These are phyloP conservation scores for Anhinga anhinga DNA, from an alignment of 2,113 vertebrate species.

Conservation along the genomic window DNA sequence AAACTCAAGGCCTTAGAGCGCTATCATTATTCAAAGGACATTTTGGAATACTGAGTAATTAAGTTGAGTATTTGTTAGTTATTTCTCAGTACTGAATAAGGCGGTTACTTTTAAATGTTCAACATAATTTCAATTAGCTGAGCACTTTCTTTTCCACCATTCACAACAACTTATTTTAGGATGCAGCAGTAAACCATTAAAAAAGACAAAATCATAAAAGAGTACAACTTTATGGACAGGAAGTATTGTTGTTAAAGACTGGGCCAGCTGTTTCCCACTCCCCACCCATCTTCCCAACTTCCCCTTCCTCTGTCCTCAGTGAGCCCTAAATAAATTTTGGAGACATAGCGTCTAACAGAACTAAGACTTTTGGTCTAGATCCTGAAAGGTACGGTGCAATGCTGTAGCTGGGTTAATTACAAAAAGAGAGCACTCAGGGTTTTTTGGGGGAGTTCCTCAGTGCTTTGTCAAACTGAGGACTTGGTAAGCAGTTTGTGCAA, in stretches of 20 bases:
- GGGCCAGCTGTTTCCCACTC: neutral
- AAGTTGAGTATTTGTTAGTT: conserved; percentile 57
- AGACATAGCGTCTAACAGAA: neutral
- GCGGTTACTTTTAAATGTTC: conserved; percentile 52
- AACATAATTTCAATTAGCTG: neutral
- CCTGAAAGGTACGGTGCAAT: neutral
- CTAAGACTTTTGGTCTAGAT: neutral
- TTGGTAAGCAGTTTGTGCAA: neutral
- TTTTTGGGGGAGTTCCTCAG: neutral
- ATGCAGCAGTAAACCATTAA: neutral
- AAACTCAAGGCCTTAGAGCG: neutral
- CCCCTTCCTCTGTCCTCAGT: neutral
- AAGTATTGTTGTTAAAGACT: neutral
- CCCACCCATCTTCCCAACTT: neutral
- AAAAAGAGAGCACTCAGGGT: neutral
- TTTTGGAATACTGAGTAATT: conserved; percentile 62
- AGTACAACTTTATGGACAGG: neutral
- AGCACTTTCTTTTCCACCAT: neutral
- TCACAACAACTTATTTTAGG: neutral
- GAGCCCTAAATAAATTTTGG: neutral
- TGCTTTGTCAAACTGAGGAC: neutral
- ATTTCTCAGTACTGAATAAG: conserved; percentile 11
- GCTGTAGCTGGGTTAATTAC: neutral
- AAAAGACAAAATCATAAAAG: neutral
- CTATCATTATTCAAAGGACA: conserved; percentile 61